phyloP scores from a whole-genome alignment of 2,797 vertebrate species.

The Girardinus metallicus region DNA sequence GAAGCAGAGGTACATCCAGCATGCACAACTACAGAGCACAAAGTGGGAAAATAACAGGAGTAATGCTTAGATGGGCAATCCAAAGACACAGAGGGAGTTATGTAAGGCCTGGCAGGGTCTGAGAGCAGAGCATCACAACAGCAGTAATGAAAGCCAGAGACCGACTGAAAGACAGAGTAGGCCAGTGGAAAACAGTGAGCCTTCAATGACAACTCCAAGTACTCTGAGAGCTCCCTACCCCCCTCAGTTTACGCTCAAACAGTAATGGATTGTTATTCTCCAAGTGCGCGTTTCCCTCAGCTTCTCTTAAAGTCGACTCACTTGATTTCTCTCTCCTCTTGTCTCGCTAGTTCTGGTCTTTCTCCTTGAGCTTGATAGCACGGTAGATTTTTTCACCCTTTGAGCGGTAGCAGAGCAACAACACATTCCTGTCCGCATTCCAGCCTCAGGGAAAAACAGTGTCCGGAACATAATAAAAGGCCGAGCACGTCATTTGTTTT shows the following conservation, averaged over 20 bases:
- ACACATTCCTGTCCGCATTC: slow-evolving; percentile 85
- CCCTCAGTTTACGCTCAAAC: slow-evolving; percentile 18
- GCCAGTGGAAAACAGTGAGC: slow-evolving; percentile 39
- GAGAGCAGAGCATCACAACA: slow-evolving; percentile 63
- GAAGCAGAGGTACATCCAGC: slow-evolving; percentile 14
- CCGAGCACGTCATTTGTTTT: slow-evolving; percentile 79
- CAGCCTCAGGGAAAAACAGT: slow-evolving; percentile 79
- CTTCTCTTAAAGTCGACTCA: slow-evolving; percentile 20
- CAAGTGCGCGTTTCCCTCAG: slow-evolving; percentile 5
- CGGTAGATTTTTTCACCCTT: slow-evolving; percentile 69
- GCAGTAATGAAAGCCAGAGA: slow-evolving; percentile 74
- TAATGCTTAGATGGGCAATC: slow-evolving; percentile 42
- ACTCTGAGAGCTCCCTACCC: slow-evolving; percentile 21
- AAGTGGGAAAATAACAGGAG: slow-evolving; percentile 7
- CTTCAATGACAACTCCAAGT: slow-evolving; percentile 32
- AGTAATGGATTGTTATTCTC: slow-evolving; percentile 41
- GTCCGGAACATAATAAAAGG: slow-evolving; percentile 81
- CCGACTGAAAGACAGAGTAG: slow-evolving; percentile 23
- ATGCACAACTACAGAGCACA: slow-evolving; percentile 3
- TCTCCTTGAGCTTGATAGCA: slow-evolving; percentile 57
- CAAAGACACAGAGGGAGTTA: slow-evolving; percentile 59
- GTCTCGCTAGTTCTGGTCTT: slow-evolving; percentile 23
- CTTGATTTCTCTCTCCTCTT: slow-evolving; percentile 30
- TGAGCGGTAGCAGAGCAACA: slow-evolving; percentile 76
- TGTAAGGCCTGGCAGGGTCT: slow-evolving; percentile 55